phyloP scores from a whole-genome alignment of 2,888 invertebrate species.

The Clepsis dumicolana region DNA sequence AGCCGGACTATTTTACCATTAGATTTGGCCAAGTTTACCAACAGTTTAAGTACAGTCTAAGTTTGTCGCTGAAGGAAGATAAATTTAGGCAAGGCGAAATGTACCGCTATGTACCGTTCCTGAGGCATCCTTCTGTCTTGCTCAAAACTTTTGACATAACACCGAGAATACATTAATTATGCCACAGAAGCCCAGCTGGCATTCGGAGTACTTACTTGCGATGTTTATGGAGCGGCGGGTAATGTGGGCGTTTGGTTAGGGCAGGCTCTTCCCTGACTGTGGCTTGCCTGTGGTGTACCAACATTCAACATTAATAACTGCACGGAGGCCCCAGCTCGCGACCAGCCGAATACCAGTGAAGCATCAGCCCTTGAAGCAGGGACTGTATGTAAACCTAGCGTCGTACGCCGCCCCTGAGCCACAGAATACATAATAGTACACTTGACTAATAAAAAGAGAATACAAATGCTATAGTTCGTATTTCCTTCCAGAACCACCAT shows the following conservation, averaged over 20 bases:
- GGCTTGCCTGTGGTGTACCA: background rate
- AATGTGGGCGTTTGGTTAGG: background rate
- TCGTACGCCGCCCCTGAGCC: background rate
- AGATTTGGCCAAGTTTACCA: no score
- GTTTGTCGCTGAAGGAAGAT: background rate
- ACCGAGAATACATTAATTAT: slow-evolving; percentile 10
- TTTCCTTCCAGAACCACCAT: no score
- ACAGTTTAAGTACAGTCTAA: no score
- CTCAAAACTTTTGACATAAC: slow-evolving; percentile 10
- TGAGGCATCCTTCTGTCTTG: background rate
- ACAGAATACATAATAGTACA: no score
- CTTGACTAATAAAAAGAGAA: no score
- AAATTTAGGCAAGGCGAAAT: background rate
- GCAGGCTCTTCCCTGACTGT: background rate
- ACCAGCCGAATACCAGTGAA: slow-evolving; percentile 11
- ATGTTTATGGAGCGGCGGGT: background rate
- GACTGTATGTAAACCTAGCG: background rate
- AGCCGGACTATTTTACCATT: no score
- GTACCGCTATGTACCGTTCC: background rate
- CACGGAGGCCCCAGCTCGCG: slow-evolving; percentile 8
- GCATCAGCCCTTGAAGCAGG: background rate
- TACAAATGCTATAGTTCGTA: no score
- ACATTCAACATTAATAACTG: background rate
- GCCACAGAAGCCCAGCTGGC: background rate
- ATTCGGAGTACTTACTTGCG: background rate